Evolutionary conservation across 1,140 invertebrate genomes (phyloP).

Genomic region (Anastatus disparis): DNA sequence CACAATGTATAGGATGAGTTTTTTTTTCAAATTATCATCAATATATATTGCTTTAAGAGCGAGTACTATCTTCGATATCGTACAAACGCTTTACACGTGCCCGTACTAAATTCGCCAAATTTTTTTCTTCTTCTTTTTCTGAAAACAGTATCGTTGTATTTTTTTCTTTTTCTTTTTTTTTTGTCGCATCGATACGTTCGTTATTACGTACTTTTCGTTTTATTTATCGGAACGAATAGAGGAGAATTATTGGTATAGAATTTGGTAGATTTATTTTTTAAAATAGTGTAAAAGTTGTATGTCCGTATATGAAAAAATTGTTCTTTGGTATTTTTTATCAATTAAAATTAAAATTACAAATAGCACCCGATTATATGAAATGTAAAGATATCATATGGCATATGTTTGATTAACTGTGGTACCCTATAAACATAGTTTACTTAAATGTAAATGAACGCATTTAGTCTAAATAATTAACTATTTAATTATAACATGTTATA

Average conservation of each 20-base stretch:
- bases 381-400: too few relatives aligned
- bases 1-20: slow-evolving; percentile 3
- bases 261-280: slow-evolving; percentile 3
- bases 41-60: not conserved
- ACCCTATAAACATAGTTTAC: too few relatives aligned
- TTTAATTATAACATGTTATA: too few relatives aligned
- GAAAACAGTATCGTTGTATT: too few relatives aligned
- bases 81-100: not conserved
- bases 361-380: too few relatives aligned
- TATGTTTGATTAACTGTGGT: too few relatives aligned
- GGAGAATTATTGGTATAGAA: slow-evolving; percentile 19
- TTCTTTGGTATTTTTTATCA: too few relatives aligned
- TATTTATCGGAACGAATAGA: slow-evolving; percentile 7
- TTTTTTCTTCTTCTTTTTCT: slow-evolving; percentile 9
- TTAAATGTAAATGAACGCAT: too few relatives aligned
- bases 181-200: not conserved
- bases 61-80: not conserved
- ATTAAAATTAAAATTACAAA: too few relatives aligned
- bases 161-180: too few relatives aligned
- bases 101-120: slow-evolving; percentile 23
- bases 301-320: too few relatives aligned
- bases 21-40: slow-evolving; percentile 11
- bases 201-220: slow-evolving; percentile 2
- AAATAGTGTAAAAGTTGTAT: not conserved
- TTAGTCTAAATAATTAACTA: too few relatives aligned